phyloP scores from a whole-genome alignment of 2,797 vertebrate genomes.

The Pitangus sulphuratus region DNA sequence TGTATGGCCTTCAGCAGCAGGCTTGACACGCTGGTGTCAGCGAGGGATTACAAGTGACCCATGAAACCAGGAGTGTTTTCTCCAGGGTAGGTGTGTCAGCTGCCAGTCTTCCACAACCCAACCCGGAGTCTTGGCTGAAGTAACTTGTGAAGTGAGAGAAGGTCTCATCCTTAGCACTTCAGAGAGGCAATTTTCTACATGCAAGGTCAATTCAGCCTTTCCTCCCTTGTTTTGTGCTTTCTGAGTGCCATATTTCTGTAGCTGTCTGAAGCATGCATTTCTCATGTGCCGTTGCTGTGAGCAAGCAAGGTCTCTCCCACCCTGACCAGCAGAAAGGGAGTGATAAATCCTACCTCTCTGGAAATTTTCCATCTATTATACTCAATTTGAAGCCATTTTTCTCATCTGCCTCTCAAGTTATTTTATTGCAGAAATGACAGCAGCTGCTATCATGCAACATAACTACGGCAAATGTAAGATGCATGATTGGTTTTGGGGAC shows the following conservation, averaged over 20 bases:
- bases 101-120: background rate
- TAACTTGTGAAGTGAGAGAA: background rate
- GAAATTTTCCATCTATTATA: background rate
- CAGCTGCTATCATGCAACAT: background rate
- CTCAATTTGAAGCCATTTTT: background rate
- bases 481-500: background rate
- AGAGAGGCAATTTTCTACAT: background rate
- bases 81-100: fast-evolving
- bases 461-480: background rate
- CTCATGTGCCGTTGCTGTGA: background rate
- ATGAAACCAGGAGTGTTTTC: background rate
- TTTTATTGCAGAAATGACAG: background rate
- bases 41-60: background rate
- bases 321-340: background rate
- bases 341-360: background rate
- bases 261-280: background rate
- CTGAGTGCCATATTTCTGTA: background rate
- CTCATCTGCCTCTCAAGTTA: background rate
- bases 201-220: background rate
- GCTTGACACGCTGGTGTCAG: background rate
- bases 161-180: background rate
- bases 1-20: background rate
- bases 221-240: background rate
- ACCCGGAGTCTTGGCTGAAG: background rate
- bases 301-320: background rate